phyloP scores from a whole-genome alignment of 2,888 invertebrate genomes.

The Drosophila flavopinicola region DNA sequence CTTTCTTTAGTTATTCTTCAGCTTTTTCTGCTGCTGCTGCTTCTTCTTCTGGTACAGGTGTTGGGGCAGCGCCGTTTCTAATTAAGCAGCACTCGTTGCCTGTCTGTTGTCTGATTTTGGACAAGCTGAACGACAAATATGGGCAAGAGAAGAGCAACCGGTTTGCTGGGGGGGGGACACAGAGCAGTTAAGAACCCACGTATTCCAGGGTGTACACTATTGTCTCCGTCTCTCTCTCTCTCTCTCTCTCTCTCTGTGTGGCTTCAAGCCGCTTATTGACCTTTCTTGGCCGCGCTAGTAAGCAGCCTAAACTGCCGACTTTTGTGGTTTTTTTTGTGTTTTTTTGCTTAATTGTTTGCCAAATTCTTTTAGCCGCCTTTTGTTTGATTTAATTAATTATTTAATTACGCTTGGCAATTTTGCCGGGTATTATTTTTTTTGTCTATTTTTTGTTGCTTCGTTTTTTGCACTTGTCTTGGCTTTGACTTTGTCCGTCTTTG shows the following conservation, averaged over 20 bases:
- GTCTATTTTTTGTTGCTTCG: background rate
- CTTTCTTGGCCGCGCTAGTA: conserved; percentile 54
- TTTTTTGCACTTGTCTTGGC: conserved; percentile 36
- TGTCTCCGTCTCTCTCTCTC: too few relatives aligned
- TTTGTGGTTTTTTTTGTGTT: background rate
- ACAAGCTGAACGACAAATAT: conserved; percentile 47
- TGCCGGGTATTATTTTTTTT: conserved; percentile 20
- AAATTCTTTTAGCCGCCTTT: conserved; percentile 64
- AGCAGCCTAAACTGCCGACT: conserved; percentile 41
- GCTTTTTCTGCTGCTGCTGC: background rate
- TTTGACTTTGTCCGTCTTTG: conserved; percentile 31
- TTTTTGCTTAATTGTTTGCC: conserved; percentile 66
- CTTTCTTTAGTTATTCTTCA: conserved; percentile 2
- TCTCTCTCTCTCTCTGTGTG: too few relatives aligned
- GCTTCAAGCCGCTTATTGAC: conserved; percentile 65
- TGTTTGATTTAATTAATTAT: conserved; percentile 79
- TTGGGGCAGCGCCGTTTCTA: conserved; percentile 68
- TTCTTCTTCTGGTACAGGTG: conserved; percentile 62
- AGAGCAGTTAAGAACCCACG: conserved; percentile 28
- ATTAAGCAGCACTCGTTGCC: conserved; percentile 68
- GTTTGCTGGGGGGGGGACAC: conserved; percentile 19
- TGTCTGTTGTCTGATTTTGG: conserved; percentile 29
- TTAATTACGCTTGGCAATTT: conserved; percentile 77
- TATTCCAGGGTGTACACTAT: conserved; percentile 39
- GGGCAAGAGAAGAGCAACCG: conserved; percentile 46